Base-by-base conservation (phyloP, 2,888 invertebrate genomes). In the Drepanosiphum platanoidis region DNA sequence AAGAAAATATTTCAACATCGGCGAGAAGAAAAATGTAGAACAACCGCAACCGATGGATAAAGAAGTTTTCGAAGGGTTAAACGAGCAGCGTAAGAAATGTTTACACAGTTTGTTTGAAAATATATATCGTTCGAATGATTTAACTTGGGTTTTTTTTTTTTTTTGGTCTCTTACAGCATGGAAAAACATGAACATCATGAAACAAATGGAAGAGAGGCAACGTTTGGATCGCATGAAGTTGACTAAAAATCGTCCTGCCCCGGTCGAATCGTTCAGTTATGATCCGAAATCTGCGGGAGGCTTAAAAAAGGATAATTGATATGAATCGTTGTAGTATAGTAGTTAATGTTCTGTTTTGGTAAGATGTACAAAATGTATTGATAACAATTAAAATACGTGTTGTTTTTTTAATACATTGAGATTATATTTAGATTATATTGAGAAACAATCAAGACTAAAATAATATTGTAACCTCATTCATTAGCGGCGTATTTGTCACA, bases 181-280 rank as follows among this genome's bases (percentile, higher is more conserved):
- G 94, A 93, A 93, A 22, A 96, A 96, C 89, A 92, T 96, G 89
- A 96, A 95, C 90, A 92, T 96, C 86, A 92, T 94, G 0, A 93
- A 92, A 89, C 94, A 95, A 89, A 90, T 97, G 82, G 93, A 94
- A 87, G 95, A 96, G 64, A 91, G 97, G 86, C 92, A 93, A 88
- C 91, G 93, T 87, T 90, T 94, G 87, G 97, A 97, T 89, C 93
- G 94, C 88, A 91, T 95, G 87, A 92, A 94, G 82, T 97, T 97
- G 89, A 93, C 93, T 86, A 92, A 92, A 89, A 98, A 97, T 22
- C 93, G 93, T 89, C 97, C 96, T 0, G 95, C 97, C 0, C 89
- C 97, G 71, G 92, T 94, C 61, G 97, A 96, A 90, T 98, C 98
- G 0, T 98, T 93, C 89, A 94, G 95, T 90, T 94, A 93, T 89